These are phyloP conservation scores for Copidosoma aretas DNA, from an alignment of 2,888 invertebrate species.

Conservation along the genomic window DNA sequence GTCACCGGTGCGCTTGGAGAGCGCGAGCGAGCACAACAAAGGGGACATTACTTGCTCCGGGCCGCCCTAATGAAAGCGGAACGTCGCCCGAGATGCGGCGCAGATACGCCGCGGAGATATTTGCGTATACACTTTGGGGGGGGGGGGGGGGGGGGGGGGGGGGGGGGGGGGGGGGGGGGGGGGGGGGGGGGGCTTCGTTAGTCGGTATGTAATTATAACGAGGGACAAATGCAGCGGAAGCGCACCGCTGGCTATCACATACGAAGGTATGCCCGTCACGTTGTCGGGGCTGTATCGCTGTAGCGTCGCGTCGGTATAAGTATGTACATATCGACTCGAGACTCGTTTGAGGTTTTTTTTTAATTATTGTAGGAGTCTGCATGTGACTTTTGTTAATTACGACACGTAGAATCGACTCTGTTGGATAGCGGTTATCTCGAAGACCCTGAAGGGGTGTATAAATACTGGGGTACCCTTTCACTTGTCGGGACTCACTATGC, in stretches of 20 bases:
- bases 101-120: conserved; percentile 15
- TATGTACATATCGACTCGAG: too few relatives aligned
- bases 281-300: background rate
- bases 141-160: too few relatives aligned
- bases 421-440: too few relatives aligned
- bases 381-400: conserved; percentile 2
- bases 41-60: conserved; percentile 15
- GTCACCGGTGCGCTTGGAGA: background rate
- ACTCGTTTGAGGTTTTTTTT: too few relatives aligned
- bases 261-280: too few relatives aligned
- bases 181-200: conserved; percentile 56
- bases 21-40: background rate
- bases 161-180: too few relatives aligned
- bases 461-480: too few relatives aligned
- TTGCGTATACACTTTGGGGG: conserved; percentile 39
- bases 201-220: conserved; percentile 53
- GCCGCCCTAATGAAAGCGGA: conserved; percentile 35
- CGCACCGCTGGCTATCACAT: too few relatives aligned
- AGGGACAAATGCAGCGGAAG: conserved; percentile 35
- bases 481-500: too few relatives aligned
- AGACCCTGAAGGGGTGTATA: too few relatives aligned
- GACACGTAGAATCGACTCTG: background rate
- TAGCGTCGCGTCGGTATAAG: too few relatives aligned
- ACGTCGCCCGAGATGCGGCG: conserved; percentile 25
- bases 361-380: too few relatives aligned